Conservation (phyloP, 1,140 invertebrate genomes). For the Eciton burchellii region DNA sequence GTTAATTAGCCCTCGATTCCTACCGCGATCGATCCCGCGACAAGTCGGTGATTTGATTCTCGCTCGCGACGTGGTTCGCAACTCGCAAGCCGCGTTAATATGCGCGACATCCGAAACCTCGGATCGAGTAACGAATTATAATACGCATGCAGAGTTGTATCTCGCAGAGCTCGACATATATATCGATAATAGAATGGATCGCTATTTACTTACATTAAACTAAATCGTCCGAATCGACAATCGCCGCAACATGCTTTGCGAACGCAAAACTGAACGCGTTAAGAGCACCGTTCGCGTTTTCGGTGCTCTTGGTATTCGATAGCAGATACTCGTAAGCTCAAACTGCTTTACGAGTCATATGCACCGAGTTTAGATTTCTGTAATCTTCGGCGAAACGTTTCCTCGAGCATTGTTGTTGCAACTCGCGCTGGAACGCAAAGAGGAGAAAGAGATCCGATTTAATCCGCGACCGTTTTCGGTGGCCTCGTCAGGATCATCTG, state of each 20-base stretch:
- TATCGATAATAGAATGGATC: not conserved
- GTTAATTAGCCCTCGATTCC: constrained; percentile 82
- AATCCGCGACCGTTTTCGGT: constrained; percentile 54
- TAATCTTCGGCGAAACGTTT: constrained; percentile 2
- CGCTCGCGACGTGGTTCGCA: constrained; percentile 43
- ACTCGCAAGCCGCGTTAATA: constrained; percentile 41
- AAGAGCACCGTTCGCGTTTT: not conserved
- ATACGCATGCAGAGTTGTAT: not conserved
- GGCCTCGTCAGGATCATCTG: constrained; percentile 63
- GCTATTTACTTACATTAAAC: constrained; percentile 18
- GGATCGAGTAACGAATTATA: constrained; percentile 44
- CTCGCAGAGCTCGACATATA: not conserved
- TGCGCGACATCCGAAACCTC: constrained; percentile 22
- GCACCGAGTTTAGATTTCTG: not conserved
- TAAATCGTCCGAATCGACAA: not conserved
- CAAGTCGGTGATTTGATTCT: constrained; percentile 51
- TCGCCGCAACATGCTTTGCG: not conserved
- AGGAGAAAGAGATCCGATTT: constrained; percentile 30
- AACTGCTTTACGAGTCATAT: not conserved
- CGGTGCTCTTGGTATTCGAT: not conserved
- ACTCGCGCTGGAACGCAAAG: not conserved
- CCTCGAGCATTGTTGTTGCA: not conserved
- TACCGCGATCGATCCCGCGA: constrained; percentile 75
- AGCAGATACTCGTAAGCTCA: not conserved
- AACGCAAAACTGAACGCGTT: no score